phyloP scores from a whole-genome alignment of 1,140 invertebrate genomes.

The Cataglyphis hispanica region DNA sequence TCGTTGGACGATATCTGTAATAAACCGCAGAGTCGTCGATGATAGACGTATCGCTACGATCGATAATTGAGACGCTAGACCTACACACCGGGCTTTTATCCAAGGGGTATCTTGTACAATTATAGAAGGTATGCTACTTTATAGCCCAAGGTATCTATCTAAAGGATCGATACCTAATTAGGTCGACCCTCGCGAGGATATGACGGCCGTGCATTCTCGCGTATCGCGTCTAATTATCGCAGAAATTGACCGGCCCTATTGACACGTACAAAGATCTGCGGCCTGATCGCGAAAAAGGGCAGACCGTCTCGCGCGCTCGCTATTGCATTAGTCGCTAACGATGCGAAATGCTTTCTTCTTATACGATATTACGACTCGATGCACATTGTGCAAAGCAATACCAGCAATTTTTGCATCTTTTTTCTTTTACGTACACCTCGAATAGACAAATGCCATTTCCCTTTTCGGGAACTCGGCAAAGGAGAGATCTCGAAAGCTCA shows the following conservation, averaged over 20 bases:
- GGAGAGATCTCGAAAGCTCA: constrained; percentile 2
- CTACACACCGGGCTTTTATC: constrained; percentile 54
- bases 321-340: background rate
- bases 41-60: constrained; percentile 57
- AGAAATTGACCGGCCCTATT: constrained; percentile 68
- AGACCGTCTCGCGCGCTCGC: background rate
- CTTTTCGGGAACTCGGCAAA: background rate
- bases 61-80: constrained; percentile 71
- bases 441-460: background rate
- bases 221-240: constrained; percentile 71
- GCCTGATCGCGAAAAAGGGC: background rate
- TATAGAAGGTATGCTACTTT: constrained; percentile 66
- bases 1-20: constrained; percentile 24
- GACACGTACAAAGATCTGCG: constrained; percentile 63
- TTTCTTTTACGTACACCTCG: background rate
- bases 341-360: no score
- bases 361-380: no score
- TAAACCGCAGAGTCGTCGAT: constrained; percentile 45
- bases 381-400: background rate
- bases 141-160: constrained; percentile 66
- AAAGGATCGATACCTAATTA: constrained; percentile 73
- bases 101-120: constrained; percentile 68
- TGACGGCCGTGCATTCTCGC: constrained; percentile 48
- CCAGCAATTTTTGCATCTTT: background rate
- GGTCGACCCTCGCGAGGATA: constrained; percentile 67